Evolutionary conservation across 2,888 invertebrate genomes (phyloP).

Genomic region (Sinodicranocentrus sp.): DNA sequence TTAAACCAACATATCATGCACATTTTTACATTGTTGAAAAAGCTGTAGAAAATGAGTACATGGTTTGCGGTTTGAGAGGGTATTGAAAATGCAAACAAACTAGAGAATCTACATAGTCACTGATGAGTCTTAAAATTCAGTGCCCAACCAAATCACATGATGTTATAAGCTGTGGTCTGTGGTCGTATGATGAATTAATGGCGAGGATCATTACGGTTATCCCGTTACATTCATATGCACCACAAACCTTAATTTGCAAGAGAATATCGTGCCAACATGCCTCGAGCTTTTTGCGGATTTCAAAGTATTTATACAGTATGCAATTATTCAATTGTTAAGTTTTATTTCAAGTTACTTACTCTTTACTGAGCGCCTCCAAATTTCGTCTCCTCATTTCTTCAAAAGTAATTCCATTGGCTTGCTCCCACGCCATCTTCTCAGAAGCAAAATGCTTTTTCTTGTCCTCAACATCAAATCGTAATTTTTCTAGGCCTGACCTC

Average conservation of each 20-base stretch:
- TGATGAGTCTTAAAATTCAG: slow-evolving; percentile 12
- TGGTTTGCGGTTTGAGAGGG: too few species aligned
- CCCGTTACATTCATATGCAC: slow-evolving; percentile 63
- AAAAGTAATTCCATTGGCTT: slow-evolving; percentile 91
- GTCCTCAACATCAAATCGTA: slow-evolving; percentile 95
- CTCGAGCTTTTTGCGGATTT: slow-evolving; percentile 56
- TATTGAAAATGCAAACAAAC: too few species aligned
- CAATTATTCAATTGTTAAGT: slow-evolving; percentile 8
- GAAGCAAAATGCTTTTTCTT: slow-evolving; percentile 90
- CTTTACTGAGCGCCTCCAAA: slow-evolving; percentile 93
- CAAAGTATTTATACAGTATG: slow-evolving; percentile 12
- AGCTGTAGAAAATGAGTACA: too few species aligned
- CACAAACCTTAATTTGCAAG: slow-evolving; percentile 59
- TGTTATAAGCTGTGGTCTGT: slow-evolving; percentile 22
- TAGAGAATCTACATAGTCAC: too few species aligned
- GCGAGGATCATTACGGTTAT: slow-evolving; percentile 47
- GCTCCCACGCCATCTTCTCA: slow-evolving; percentile 94
- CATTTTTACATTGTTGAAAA: too few species aligned
- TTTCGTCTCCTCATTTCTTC: slow-evolving; percentile 93
- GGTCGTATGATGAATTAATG: slow-evolving; percentile 45
- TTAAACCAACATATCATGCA: too few species aligned
- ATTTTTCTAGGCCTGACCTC: slow-evolving; percentile 89
- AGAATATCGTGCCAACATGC: slow-evolving; percentile 67
- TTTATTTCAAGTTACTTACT: slow-evolving; percentile 84
- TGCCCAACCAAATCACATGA: slow-evolving; percentile 31